A percentile compares a stretch with the other conserved stretches of the same genome.
phyloP scores from a whole-genome alignment of 53 echinoderm and acorn worm species.

The Paracentrotus lividus region DNA sequence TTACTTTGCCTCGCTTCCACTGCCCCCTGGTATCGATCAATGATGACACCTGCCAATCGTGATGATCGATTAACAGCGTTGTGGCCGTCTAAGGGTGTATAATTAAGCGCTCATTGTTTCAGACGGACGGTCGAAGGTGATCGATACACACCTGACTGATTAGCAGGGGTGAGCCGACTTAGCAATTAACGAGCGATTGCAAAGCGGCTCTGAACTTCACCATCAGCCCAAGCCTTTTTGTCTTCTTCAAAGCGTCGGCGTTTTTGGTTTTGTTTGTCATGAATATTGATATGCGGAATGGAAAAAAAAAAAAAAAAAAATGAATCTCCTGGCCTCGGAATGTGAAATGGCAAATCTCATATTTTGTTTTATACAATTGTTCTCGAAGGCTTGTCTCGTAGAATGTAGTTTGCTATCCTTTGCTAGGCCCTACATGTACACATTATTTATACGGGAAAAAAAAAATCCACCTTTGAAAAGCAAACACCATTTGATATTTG shows the following conservation, averaged over 20 bases:
- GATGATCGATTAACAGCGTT: constrained; percentile 64
- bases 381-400: no score
- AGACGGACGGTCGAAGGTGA: constrained; percentile 55
- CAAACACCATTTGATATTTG: not conserved
- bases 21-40: constrained; percentile 65
- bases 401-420: no score
- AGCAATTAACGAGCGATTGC: constrained; percentile 40
- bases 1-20: constrained; percentile 33
- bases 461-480: not conserved
- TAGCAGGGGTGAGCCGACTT: constrained; percentile 66
- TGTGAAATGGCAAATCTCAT: not conserved
- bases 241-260: constrained; percentile 22
- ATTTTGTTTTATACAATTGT: no score
- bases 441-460: not conserved
- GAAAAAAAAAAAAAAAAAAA: no score
- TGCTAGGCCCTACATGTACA: no score
- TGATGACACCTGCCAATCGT: constrained; percentile 69
- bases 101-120: constrained; percentile 73
- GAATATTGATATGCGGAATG: constrained; percentile 36
- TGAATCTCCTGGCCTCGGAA: not conserved
- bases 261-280: constrained; percentile 32
- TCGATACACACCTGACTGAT: constrained; percentile 65
- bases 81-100: constrained; percentile 60
- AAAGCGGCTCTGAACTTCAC: constrained; percentile 15
- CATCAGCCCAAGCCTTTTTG: not conserved